Evolutionary conservation across 2,888 invertebrate genomes (phyloP).

Genomic region (Leptarthrus brevirostris): DNA sequence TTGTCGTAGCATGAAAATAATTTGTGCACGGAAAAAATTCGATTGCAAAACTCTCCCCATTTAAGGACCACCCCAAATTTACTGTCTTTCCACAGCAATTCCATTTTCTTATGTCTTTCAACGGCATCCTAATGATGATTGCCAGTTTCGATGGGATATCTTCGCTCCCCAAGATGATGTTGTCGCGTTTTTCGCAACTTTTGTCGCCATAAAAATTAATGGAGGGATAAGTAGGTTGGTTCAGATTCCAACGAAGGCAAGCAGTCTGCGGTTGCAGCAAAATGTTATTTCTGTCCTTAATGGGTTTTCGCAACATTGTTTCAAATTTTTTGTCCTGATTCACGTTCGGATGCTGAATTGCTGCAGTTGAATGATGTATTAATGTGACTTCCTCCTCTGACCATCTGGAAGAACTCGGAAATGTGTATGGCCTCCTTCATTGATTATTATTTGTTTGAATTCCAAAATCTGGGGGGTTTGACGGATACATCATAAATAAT

Average conservation of each 20-base stretch:
- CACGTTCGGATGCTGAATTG: neutral
- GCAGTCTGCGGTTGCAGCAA: neutral
- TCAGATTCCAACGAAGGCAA: neutral
- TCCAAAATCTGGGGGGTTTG: slow-evolving; percentile 35
- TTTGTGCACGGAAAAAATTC: no score
- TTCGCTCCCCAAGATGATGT: neutral
- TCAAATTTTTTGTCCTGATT: neutral
- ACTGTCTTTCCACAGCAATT: neutral
- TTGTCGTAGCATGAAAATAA: no score
- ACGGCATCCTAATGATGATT: neutral
- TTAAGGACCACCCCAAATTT: neutral
- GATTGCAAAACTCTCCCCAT: neutral
- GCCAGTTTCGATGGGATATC: neutral
- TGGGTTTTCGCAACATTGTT: slow-evolving; percentile 13
- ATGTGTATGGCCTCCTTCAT: neutral
- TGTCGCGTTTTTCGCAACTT: neutral
- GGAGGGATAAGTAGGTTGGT: slow-evolving; percentile 1
- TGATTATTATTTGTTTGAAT: neutral
- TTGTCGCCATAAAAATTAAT: slow-evolving; percentile 15
- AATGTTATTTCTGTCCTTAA: neutral
- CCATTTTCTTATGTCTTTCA: neutral
- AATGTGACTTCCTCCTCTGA: neutral
- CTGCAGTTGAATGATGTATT: neutral
- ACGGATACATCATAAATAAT: slow-evolving; percentile 45
- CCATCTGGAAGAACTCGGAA: neutral